Evolutionary conservation across 64 coral and sea anemone species (phyloP).

Genomic region (Montipora cactus): DNA sequence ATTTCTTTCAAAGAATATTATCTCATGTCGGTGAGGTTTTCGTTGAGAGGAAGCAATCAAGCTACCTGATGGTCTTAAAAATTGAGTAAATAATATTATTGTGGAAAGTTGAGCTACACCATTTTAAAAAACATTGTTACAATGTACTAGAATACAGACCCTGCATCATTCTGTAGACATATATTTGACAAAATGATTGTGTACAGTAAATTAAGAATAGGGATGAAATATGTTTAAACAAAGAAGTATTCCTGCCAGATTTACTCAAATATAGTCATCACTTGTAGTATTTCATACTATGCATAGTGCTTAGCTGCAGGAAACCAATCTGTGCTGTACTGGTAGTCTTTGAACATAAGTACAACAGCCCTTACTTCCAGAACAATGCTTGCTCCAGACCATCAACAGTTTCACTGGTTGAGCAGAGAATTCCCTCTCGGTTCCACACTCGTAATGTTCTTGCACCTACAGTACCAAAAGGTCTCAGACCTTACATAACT

Average conservation of each 20-base stretch:
- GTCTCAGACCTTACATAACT: too few species aligned
- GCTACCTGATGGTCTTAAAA: conserved; percentile 90
- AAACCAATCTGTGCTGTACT: too few species aligned
- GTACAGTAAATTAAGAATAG: too few species aligned
- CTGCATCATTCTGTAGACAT: too few species aligned
- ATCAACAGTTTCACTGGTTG: conserved; percentile 89
- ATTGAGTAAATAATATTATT: background rate
- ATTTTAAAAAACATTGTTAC: too few species aligned
- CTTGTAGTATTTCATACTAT: too few species aligned
- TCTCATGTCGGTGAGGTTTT: conserved; percentile 87
- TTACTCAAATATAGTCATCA: too few species aligned
- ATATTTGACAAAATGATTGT: too few species aligned
- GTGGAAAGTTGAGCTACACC: too few species aligned
- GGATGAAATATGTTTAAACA: too few species aligned
- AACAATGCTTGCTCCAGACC: conserved; percentile 82
- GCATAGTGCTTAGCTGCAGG: background rate
- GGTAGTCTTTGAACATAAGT: background rate
- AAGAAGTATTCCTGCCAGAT: too few species aligned
- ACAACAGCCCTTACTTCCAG: conserved; percentile 79
- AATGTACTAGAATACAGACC: too few species aligned
- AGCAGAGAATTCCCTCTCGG: conserved; percentile 87
- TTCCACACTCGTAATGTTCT: conserved; percentile 88
- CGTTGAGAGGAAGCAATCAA: conserved; percentile 91
- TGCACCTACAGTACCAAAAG: conserved; percentile 39
- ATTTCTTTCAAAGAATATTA: conserved; percentile 97